Evolutionary conservation across 2,888 invertebrate species (phyloP).

Genomic region (Tipula helvola): DNA sequence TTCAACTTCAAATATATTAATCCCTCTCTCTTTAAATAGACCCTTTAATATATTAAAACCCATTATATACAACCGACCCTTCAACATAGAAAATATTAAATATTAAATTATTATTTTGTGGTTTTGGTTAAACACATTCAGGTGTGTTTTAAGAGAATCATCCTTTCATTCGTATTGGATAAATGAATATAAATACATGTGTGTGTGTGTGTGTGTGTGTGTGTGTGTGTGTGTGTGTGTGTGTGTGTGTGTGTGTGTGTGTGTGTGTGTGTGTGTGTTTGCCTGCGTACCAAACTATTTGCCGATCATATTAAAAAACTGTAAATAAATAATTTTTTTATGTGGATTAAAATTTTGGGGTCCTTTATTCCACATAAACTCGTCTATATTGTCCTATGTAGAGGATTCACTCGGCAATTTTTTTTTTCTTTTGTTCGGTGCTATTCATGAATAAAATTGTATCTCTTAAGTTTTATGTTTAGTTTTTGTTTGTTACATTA

Average conservation of each 20-base stretch:
- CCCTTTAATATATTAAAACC: background rate
- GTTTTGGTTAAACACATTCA: background rate
- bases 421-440: background rate
- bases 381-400: background rate
- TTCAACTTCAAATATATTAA: background rate
- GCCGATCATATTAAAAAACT: background rate
- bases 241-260: background rate
- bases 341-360: background rate
- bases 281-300: background rate
- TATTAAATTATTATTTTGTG: background rate
- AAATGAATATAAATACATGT: background rate
- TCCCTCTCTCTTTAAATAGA: background rate
- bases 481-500: background rate
- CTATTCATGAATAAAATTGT: background rate
- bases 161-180: background rate
- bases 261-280: background rate
- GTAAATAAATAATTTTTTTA: background rate
- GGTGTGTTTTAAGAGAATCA: background rate
- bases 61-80: background rate
- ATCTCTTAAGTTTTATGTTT: background rate
- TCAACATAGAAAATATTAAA: background rate
- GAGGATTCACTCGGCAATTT: background rate
- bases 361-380: background rate
- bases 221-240: too few species aligned
- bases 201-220: background rate